phyloP scores from a whole-genome alignment of 2,888 invertebrate species.

The Dynastes tityus region DNA sequence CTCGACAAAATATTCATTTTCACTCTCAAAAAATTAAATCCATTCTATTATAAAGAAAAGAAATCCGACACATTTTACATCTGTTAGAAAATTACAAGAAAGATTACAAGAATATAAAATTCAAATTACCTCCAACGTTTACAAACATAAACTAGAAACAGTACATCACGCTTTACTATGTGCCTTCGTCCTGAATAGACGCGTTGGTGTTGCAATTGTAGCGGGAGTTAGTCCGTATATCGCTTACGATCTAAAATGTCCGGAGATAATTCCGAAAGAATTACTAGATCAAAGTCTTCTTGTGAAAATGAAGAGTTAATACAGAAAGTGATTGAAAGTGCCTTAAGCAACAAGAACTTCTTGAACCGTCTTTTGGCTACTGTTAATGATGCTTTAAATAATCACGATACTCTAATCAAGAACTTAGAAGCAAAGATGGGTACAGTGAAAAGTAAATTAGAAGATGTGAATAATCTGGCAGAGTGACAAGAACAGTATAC shows the following conservation, averaged over 20 bases:
- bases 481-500: not conserved
- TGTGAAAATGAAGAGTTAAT: not conserved
- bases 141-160: no score
- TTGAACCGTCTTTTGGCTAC: not conserved
- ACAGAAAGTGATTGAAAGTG: not conserved
- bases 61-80: no score
- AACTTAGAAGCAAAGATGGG: not conserved
- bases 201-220: not conserved
- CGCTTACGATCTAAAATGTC: not conserved
- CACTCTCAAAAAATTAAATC: no score
- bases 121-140: no score
- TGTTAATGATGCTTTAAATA: not conserved
- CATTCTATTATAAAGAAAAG: no score
- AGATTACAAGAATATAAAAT: no score
- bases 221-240: not conserved
- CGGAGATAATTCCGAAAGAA: not conserved
- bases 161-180: not conserved
- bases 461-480: not conserved
- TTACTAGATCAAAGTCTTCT: not conserved
- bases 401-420: not conserved
- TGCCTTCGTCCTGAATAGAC: not conserved
- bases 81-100: no score
- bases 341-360: not conserved
- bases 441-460: not conserved
- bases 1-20: no score